Evolutionary conservation across 2,888 invertebrate species (phyloP).

Genomic region (Synanthedon myopaeformis): DNA sequence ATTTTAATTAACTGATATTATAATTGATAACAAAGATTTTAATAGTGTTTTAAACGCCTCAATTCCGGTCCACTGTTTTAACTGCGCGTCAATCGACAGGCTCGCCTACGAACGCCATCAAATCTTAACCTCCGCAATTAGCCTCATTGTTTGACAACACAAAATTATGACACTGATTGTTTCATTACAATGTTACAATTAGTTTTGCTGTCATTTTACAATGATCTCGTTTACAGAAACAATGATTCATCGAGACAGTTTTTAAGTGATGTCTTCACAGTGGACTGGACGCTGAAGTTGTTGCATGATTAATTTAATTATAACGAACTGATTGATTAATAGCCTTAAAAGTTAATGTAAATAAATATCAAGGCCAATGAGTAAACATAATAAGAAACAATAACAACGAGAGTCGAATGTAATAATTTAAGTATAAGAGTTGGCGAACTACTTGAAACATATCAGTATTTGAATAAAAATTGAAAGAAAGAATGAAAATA

Average conservation of each 20-base stretch:
- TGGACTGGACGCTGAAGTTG: conserved; percentile 1
- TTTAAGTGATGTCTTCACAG: conserved; percentile 1
- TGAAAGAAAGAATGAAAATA: conserved; percentile 5
- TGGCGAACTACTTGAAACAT: neutral
- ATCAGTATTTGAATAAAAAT: conserved; percentile 3
- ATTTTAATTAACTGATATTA: neutral
- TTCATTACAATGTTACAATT: conserved; percentile 10
- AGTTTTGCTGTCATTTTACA: conserved; percentile 5
- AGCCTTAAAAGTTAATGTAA: neutral
- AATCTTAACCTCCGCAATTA: conserved; percentile 33
- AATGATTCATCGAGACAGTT: neutral
- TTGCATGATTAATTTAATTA: conserved; percentile 9
- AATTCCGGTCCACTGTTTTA: conserved; percentile 11
- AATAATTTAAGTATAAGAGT: too few relatives aligned
- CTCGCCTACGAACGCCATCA: conserved; percentile 12
- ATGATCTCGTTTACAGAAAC: conserved; percentile 1
- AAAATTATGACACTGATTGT: conserved; percentile 37
- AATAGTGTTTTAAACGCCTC: conserved; percentile 8
- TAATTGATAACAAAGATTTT: conserved; percentile 1
- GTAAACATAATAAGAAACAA: conserved; percentile 3
- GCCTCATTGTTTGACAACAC: conserved; percentile 41
- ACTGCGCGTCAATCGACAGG: conserved; percentile 2
- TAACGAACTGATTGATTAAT: neutral
- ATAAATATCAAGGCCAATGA: conserved; percentile 5
- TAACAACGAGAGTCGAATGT: conserved; percentile 2